Conservation (phyloP, 2,113 vertebrate species). For the Dunckerocampus dactyliophorus region DNA sequence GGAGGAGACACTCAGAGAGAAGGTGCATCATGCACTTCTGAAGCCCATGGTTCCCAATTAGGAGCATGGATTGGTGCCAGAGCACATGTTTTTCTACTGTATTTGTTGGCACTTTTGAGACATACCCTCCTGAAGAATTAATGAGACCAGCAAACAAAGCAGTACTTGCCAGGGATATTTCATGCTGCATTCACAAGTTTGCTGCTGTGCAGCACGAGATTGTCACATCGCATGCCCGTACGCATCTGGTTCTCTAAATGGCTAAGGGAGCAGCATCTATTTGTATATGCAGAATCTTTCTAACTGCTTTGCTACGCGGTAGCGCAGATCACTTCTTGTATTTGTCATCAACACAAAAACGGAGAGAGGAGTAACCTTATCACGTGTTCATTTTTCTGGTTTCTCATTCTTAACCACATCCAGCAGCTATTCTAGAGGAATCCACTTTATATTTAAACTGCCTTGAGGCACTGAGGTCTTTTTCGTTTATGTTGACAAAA, state of each 20-base stretch:
- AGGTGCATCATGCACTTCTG: slow-evolving; percentile 66
- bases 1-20: slow-evolving; percentile 69
- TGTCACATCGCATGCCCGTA: slow-evolving; percentile 53
- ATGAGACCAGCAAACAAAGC: slow-evolving; percentile 73
- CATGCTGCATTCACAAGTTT: slow-evolving; percentile 68
- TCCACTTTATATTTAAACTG: slow-evolving; percentile 19
- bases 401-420: background rate
- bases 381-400: background rate
- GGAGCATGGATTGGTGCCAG: slow-evolving; percentile 71
- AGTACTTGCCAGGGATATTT: slow-evolving; percentile 66
- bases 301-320: slow-evolving; percentile 56
- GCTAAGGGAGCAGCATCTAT: slow-evolving; percentile 54
- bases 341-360: slow-evolving; percentile 34
- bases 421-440: slow-evolving; percentile 12
- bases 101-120: slow-evolving; percentile 73
- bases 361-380: background rate
- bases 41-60: slow-evolving; percentile 74
- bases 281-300: slow-evolving; percentile 37
- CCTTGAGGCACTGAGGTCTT: slow-evolving; percentile 23
- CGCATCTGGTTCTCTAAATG: slow-evolving; percentile 47
- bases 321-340: slow-evolving; percentile 47
- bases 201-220: slow-evolving; percentile 55
- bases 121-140: slow-evolving; percentile 74
- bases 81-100: slow-evolving; percentile 71
- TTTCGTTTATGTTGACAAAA: slow-evolving; percentile 54